Evolutionary conservation across 2,797 vertebrate genomes (phyloP).

Genomic region (Masticophis lateralis): DNA sequence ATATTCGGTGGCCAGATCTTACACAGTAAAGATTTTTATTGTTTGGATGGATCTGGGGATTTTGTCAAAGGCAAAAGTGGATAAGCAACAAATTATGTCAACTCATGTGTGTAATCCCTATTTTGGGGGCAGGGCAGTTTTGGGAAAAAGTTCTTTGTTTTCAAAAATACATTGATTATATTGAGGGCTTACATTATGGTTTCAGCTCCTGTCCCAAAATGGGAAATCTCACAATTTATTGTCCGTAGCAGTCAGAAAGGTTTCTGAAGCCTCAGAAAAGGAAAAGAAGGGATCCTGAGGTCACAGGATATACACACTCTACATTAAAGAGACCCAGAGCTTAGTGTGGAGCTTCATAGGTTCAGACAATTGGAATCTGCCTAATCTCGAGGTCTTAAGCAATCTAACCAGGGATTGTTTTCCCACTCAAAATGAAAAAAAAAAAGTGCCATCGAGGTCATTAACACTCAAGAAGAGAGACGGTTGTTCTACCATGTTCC

Average conservation of each 20-base stretch:
- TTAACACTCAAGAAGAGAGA: neutral
- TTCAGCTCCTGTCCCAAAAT: neutral
- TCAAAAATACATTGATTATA: neutral
- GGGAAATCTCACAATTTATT: neutral
- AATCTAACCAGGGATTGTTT: neutral
- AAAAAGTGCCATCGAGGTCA: neutral
- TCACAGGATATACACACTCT: neutral
- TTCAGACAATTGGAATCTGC: neutral
- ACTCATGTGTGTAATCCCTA: neutral
- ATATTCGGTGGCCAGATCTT: neutral
- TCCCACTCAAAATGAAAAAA: neutral
- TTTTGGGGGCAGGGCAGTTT: neutral
- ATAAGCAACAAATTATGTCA: neutral
- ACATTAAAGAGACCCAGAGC: neutral
- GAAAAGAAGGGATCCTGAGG: neutral
- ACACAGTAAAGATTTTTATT: neutral
- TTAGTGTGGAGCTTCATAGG: neutral
- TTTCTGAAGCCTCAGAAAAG: neutral
- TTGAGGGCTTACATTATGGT: neutral
- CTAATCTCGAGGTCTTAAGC: neutral
- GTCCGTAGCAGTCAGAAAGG: neutral
- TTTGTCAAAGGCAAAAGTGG: neutral
- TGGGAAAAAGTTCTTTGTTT: neutral
- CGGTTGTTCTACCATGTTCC: neutral
- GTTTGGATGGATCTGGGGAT: neutral